Evolutionary conservation across 2,797 vertebrate species (phyloP).

Genomic region (Dicrostonyx torquatus): DNA sequence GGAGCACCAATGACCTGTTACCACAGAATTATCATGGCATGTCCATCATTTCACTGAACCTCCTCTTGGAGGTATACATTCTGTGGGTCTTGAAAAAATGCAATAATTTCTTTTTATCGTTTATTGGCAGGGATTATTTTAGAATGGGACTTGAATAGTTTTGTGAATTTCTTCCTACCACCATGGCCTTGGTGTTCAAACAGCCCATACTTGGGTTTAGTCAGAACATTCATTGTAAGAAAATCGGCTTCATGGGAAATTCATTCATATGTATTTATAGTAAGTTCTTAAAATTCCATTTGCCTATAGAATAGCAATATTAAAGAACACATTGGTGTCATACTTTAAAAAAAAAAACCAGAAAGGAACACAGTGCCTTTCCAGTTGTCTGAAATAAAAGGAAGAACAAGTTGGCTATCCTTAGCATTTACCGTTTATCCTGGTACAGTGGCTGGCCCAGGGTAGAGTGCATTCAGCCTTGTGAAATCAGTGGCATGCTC

Average conservation of each 20-base stretch:
- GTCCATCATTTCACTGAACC: not conserved
- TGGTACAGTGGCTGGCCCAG: not conserved
- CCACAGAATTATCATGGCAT: accelerated
- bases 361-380: not conserved
- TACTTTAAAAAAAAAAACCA: not conserved
- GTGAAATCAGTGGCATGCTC: not conserved
- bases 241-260: conserved; percentile 45
- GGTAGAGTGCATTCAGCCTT: not conserved
- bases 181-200: conserved; percentile 25
- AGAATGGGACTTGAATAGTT: not conserved
- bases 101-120: conserved; percentile 1
- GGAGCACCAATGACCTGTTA: accelerated
- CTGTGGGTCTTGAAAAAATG: not conserved
- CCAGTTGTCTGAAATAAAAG: not conserved
- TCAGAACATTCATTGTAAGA: conserved; percentile 1
- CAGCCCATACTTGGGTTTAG: not conserved
- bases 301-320: not conserved
- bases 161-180: not conserved
- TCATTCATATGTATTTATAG: conserved; percentile 12
- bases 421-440: not conserved
- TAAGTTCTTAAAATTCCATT: conserved; percentile 33
- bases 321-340: not conserved
- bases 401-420: not conserved
- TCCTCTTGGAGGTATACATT: not conserved
- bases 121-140: not conserved